phyloP scores from a whole-genome alignment of 1,140 invertebrate species.

The Proctacanthus coquilletti region DNA sequence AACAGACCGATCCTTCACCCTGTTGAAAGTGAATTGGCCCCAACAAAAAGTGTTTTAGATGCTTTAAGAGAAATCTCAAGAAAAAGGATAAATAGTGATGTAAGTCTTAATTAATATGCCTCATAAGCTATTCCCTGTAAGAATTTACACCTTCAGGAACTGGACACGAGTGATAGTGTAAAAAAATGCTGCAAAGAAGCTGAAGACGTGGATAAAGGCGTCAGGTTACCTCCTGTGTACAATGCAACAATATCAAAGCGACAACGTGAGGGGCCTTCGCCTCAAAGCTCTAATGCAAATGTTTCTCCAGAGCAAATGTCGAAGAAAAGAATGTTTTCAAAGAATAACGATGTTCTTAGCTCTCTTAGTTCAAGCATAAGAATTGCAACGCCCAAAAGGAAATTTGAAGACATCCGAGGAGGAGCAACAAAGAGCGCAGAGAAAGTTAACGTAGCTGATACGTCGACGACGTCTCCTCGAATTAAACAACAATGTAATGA shows the following conservation, averaged over 20 bases:
- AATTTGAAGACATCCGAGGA: conserved; percentile 10
- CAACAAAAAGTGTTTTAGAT: conserved; percentile 33
- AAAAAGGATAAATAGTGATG: conserved; percentile 33
- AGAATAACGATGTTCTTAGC: conserved; percentile 25
- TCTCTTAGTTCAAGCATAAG: conserved; percentile 22
- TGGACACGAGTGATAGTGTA: conserved; percentile 11
- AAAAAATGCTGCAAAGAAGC: conserved; percentile 21
- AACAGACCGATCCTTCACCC: conserved; percentile 25
- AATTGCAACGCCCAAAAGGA: conserved; percentile 16
- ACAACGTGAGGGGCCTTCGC: conserved; percentile 11
- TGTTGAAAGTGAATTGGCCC: conserved; percentile 20
- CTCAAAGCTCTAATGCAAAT: conserved; percentile 4
- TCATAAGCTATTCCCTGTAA: no score
- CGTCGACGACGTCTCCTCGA: no score
- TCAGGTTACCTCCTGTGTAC: conserved; percentile 5
- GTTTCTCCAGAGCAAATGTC: conserved; percentile 17
- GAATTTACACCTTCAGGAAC: conserved; percentile 23
- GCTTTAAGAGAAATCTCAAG: conserved; percentile 35
- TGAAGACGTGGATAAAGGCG: conserved; percentile 10
- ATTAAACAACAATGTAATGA: not conserved
- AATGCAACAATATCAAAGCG: conserved; percentile 8
- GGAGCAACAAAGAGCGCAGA: not conserved
- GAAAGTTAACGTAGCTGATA: not conserved
- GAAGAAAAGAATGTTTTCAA: conserved; percentile 21
- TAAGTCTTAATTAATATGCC: conserved; percentile 22